These are phyloP conservation scores for Callyntrura guangdongensis DNA, from an alignment of 2,888 invertebrate species.

Conservation along the genomic window DNA sequence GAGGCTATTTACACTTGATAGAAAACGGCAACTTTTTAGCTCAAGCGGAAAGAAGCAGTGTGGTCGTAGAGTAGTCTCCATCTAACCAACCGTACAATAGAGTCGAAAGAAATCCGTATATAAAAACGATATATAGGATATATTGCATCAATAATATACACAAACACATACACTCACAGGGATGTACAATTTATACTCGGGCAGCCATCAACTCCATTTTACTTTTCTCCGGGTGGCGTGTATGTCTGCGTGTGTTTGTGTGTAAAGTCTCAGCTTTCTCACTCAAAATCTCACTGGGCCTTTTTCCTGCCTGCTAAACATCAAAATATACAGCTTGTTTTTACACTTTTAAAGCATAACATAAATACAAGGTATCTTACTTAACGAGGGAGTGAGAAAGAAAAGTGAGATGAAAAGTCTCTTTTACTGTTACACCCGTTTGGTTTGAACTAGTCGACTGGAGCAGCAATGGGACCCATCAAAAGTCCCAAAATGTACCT, in stretches of 20 bases:
- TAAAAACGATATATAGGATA: not conserved
- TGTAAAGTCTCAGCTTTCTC: constrained; percentile 61
- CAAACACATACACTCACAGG: not conserved
- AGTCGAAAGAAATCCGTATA: not conserved
- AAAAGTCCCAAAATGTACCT: constrained; percentile 36
- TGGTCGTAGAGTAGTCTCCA: constrained; percentile 1
- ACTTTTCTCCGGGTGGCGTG: not conserved
- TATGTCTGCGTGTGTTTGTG: not conserved
- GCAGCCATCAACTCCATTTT: not conserved
- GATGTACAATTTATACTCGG: too few relatives aligned
- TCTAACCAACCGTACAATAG: constrained; percentile 21
- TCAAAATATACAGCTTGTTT: constrained; percentile 40
- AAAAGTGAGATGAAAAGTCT: constrained; percentile 48
- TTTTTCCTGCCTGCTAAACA: constrained; percentile 52
- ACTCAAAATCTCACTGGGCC: constrained; percentile 72
- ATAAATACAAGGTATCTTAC: constrained; percentile 57
- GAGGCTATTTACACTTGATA: constrained; percentile 67
- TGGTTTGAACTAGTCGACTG: too few relatives aligned
- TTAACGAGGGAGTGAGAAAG: constrained; percentile 1
- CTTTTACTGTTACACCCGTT: not conserved
- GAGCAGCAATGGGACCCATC: not conserved
- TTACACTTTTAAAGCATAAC: constrained; percentile 38
- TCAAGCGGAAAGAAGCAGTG: constrained; percentile 53
- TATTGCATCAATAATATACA: not conserved
- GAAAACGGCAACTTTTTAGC: constrained; percentile 62